Evolutionary conservation across 2,888 invertebrate species (phyloP).

Genomic region (Callinectes sapidus): DNA sequence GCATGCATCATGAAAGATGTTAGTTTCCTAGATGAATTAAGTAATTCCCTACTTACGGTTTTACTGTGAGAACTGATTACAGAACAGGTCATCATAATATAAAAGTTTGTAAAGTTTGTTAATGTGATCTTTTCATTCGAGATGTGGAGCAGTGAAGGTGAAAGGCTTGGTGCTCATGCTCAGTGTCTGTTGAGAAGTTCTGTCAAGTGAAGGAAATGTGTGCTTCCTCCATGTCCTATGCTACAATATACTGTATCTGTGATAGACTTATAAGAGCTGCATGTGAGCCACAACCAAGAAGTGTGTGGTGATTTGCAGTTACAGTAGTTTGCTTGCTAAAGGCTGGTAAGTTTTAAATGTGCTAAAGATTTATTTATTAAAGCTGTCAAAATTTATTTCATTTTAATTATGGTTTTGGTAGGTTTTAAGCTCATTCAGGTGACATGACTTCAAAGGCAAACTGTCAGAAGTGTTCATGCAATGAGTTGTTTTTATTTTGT

Average conservation of each 20-base stretch:
- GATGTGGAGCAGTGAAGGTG: neutral
- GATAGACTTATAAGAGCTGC: constrained; percentile 11
- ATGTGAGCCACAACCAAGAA: neutral
- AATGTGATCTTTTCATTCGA: neutral
- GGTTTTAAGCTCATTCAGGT: constrained; percentile 9
- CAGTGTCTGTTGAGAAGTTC: neutral
- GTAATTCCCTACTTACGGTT: neutral
- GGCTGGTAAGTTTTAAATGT: neutral
- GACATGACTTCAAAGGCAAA: neutral
- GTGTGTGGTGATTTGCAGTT: neutral
- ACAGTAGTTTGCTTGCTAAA: neutral
- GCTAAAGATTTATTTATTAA: neutral
- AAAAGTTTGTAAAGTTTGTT: neutral
- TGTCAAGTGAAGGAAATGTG: neutral
- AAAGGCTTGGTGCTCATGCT: constrained; percentile 16
- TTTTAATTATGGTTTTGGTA: neutral
- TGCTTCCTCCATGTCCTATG: constrained; percentile 21
- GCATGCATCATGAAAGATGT: neutral
- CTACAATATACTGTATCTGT: constrained; percentile 21
- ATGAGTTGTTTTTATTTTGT: neutral
- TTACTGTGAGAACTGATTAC: neutral
- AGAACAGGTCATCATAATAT: neutral
- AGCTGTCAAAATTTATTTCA: neutral
- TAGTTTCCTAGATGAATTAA: neutral
- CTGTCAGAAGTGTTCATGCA: neutral